Evolutionary conservation across 37 sponge, comb jelly and placozoan genomes (phyloP), one percentile per base, ranked within the genome.

Genomic region (Eunapius fragilis): DNA sequence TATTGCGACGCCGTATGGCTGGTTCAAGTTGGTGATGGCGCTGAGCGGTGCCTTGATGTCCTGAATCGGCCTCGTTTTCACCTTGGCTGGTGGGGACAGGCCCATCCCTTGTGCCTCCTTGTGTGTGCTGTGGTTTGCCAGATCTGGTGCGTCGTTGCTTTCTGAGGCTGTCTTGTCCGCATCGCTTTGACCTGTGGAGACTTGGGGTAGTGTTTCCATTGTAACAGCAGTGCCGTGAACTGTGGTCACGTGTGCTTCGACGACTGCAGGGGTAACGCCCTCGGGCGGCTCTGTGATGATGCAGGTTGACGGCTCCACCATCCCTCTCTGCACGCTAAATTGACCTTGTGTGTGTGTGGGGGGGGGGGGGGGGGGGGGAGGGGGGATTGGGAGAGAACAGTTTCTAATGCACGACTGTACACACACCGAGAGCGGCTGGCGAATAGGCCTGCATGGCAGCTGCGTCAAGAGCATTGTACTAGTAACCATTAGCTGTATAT

Each of bases 1-100:
- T 24, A 69, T 37, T 0, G 71, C 86, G 22, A 85, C 10, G 0
- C 79, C 79, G 31, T 31, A 41, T 9, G 86, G 86, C 25, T 48
- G 12, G 10, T 33, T 0, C 24, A 36, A 0, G 67, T 47, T 47
- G 27, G 25, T 38, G 23, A 85, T 85, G 25, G 45, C 25, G 7
- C 26, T 2, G 47, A 68, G 36, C 2, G 86, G 78, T 26, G 38
- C 35, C 31, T 37, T 14, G 31, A 31, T 68, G 3, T 24, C 33
- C 30, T 67, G 35, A 25, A 70, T 36, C 17, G 69, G 10, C 11
- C 58, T 4, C 7, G 9, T 45, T 9, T 4, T 9, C 9, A 11
- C 7, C 7, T 11, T 45, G 7, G 47, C 7, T 45, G 47, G 9
- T 9, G 47, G 47, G 4, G 47, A 9, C 47, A 11, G 47, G 14